Base-by-base conservation (phyloP, 1,140 invertebrate genomes). In the Palaemon carinicauda region DNA sequence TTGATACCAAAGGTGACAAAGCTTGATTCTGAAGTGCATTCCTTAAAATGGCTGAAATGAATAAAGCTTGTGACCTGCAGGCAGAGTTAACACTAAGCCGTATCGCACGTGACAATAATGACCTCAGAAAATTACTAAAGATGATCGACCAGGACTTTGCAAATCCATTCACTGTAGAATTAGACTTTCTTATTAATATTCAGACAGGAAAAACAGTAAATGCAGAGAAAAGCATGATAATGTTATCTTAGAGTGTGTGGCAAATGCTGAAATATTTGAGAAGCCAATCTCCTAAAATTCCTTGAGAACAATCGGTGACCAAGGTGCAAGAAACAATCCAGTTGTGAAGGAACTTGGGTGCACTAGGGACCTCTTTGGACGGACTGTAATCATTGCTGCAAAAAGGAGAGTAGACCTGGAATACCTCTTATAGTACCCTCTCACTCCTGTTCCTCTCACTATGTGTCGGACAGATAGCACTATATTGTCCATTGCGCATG, bases 231-330 rank as follows among this genome's bases (percentile, higher is more conserved):
- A 33, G 33, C 74, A 77, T 50, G 41, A 77, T 77, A 31, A n/a
- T n/a, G n/a, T n/a, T 31, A 9, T 79, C 10, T 79, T 29, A 53
- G 77, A 79, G 41, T 79, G 77, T 79, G 52, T 79, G 52, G 41
- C 50, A 53, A 29, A 79, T 79, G 77, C 77, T 79, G 31, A 79
- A 79, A 79, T 31, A 54, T 79, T 51, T 33, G 77, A 52, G 50
- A 79, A 79, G 77, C 41, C 77, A 21, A 79, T 79, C 77, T 79
- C 77, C 77, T 4, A 79, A 79, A 79, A 79, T 79, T 54, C 41
- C 77, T 79, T 79, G 77, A 79, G 29, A 33, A 79, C 77, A 79
- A 51, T 79, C 33, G 27, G 3, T 75, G 24, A 75, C 73, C 73
- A 75, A 27, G 73, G 73, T 31, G 73, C 73, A 75, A 79, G 77